Conservation (phyloP, 2,113 vertebrate species). For the Spermophilus dauricus region DNA sequence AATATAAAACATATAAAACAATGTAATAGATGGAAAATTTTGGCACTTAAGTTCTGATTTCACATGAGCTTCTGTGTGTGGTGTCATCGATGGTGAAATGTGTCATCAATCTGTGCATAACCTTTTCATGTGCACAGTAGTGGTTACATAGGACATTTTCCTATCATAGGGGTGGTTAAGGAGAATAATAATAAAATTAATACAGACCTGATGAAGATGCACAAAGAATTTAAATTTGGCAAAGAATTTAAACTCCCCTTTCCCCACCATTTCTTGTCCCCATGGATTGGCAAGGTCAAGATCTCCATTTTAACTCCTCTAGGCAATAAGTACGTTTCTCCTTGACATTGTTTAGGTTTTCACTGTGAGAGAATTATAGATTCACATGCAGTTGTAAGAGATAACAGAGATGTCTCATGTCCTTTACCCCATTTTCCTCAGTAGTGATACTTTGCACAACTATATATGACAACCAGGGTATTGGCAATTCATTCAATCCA, state of each 20-base stretch:
- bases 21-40: not conserved
- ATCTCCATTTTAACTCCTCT: not conserved
- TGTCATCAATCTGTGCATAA: not conserved
- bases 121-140: not conserved
- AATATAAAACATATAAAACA: not conserved
- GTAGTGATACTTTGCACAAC: not conserved
- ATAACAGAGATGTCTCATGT: not conserved
- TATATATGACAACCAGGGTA: not conserved
- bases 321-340: not conserved
- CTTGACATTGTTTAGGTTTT: not conserved
- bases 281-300: no score
- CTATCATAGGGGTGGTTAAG: not conserved
- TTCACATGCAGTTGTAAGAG: not conserved
- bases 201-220: not conserved
- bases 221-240: not conserved
- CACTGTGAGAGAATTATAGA: not conserved
- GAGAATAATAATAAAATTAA: constrained; percentile 18
- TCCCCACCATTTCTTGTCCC: not conserved
- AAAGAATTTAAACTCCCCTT: not conserved
- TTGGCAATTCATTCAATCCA: no score
- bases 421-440: not conserved
- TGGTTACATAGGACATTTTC: not conserved
- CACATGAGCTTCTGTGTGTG: not conserved
- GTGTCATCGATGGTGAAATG: not conserved
- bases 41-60: constrained; percentile 12